phyloP scores from a whole-genome alignment of 1,140 invertebrate species.

The Aplysia californica region DNA sequence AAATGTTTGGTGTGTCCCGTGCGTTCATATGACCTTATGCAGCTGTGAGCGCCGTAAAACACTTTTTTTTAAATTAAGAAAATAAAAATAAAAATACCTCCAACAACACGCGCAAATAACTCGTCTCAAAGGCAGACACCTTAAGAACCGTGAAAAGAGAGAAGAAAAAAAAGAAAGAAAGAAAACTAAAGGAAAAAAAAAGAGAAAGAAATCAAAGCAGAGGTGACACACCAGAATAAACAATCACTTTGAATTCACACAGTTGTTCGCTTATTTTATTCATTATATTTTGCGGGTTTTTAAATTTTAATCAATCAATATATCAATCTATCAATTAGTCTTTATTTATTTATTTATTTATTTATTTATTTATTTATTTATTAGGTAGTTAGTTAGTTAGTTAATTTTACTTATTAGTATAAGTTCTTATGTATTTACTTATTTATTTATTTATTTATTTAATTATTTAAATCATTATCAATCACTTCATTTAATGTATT shows the following conservation, averaged over 20 bases:
- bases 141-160: constrained; percentile 12
- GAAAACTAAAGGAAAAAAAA: background rate
- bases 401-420: background rate
- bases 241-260: background rate
- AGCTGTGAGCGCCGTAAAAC: too few relatives aligned
- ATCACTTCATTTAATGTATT: background rate
- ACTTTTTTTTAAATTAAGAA: too few relatives aligned
- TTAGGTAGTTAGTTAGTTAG: background rate
- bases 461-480: background rate
- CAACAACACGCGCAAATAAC: too few relatives aligned
- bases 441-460: background rate
- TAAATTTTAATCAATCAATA: background rate
- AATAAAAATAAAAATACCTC: too few relatives aligned
- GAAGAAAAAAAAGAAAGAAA: constrained; percentile 4
- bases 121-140: too few relatives aligned
- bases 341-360: constrained; percentile 3
- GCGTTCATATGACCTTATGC: too few relatives aligned
- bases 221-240: background rate
- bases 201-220: background rate
- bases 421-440: background rate
- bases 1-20: too few relatives aligned
- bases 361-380: background rate
- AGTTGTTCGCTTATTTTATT: background rate
- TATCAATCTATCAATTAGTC: background rate
- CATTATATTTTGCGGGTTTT: background rate